Conservation (phyloP, 2,113 vertebrate species). For the Cebus imitator region DNA sequence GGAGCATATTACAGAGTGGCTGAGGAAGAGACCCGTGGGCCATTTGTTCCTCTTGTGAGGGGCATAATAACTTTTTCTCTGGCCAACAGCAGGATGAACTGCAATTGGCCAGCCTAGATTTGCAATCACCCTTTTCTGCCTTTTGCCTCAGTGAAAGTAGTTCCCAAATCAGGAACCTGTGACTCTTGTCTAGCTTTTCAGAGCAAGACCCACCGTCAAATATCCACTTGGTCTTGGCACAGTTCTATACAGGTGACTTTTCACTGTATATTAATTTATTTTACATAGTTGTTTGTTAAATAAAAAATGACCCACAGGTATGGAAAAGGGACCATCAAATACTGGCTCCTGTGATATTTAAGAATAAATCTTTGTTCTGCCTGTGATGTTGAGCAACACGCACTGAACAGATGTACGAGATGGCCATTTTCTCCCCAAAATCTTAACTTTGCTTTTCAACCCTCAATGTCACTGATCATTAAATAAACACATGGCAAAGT, state of each 20-base stretch:
- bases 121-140: background rate
- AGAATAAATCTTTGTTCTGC: background rate
- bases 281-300: background rate
- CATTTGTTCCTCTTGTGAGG: background rate
- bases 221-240: background rate
- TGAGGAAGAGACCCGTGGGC: background rate
- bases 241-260: background rate
- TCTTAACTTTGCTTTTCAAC: background rate
- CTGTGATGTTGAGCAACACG: background rate
- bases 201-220: background rate
- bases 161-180: background rate
- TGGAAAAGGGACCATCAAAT: background rate
- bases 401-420: background rate
- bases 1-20: background rate
- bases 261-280: background rate
- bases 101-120: background rate
- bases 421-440: background rate
- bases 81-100: background rate
- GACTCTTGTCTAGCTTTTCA: background rate
- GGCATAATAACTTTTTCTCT: background rate
- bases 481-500: background rate
- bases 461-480: background rate
- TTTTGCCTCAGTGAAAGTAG: background rate
- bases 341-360: background rate
- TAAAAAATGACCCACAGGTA: background rate